phyloP scores from a whole-genome alignment of 2,888 invertebrate genomes.

The Odiellus spinosus region DNA sequence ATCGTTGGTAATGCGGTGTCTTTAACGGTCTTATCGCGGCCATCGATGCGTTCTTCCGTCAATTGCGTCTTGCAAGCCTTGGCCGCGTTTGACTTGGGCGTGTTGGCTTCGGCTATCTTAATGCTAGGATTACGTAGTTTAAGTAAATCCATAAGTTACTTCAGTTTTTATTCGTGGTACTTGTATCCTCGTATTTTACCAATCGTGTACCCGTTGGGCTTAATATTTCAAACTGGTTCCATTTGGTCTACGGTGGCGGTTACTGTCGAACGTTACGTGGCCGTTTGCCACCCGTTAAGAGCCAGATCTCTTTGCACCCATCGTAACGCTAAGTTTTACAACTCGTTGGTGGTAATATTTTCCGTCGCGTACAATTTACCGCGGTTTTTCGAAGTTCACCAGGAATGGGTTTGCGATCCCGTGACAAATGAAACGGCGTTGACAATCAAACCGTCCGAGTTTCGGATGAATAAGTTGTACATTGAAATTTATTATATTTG shows the following conservation, averaged over 20 bases:
- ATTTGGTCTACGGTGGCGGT: conserved; percentile 61
- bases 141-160: conserved; percentile 4
- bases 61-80: conserved; percentile 32
- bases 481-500: conserved; percentile 72
- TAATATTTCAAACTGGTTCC: conserved; percentile 69
- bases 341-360: conserved; percentile 59
- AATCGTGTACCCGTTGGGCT: conserved; percentile 62
- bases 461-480: conserved; percentile 55
- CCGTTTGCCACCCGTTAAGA: conserved; percentile 52
- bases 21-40: conserved; percentile 11
- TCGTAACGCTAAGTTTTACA: conserved; percentile 65
- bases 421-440: conserved; percentile 10
- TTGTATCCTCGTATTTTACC: conserved; percentile 61
- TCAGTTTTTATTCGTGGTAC: conserved; percentile 44
- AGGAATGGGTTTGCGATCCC: conserved; percentile 2
- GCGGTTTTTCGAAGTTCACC: conserved; percentile 42
- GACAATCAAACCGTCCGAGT: conserved; percentile 39
- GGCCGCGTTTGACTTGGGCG: conserved; percentile 77
- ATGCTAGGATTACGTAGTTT: conserved; percentile 60
- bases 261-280: conserved; percentile 77
- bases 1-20: conserved; percentile 12
- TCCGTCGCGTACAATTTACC: conserved; percentile 73
- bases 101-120: conserved; percentile 48
- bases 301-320: conserved; percentile 83
- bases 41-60: conserved; percentile 13